Base-by-base conservation (phyloP, 2,888 invertebrate genomes). In the Drosophila acutilabella region DNA sequence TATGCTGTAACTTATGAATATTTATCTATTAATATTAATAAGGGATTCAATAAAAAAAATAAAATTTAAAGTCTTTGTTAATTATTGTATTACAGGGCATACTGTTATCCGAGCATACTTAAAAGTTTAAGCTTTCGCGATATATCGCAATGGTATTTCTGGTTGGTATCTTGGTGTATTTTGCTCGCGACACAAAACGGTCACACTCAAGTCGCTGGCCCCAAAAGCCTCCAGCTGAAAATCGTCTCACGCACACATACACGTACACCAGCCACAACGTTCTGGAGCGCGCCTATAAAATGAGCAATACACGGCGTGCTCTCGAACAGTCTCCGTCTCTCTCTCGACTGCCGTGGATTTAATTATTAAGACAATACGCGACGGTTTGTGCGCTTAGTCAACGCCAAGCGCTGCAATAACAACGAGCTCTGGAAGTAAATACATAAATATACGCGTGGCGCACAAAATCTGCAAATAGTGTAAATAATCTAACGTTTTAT, bases 1-100 rank as follows among this genome's bases (percentile, higher is more conserved):
- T 80, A 81, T 81, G 70, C 62, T 80, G 73, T 78, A 81, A 76
- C 80, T 74, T 81, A 79, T 71, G 67, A 72, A 78, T 80, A 81
- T 80, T 78, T 74, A 78, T 80, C 74, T 70, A 64, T 58, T 71
- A 71, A 30, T 56, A 77, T 67, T 42, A 71, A 36, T 77, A 77
- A 77, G 77, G 48, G 54, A 71, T 65, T 70, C 44, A 74, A 73
- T 66, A 76, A 76, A 76, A 76, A 66, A n/a, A 14, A 60, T 3
- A 36, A 36, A 13, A 36, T 13, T 3, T 36, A 13, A 13, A 11
- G 2, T 30, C 6, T 0, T 36, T 36, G 36, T 36, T 13, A 1
- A 36, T 13, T 36, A 38, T 5, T 11, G 1, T 38, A 13, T 40
- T 40, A 40, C 40, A 40, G n/a, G n/a, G 40, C 7, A 40, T 8